Conservation (phyloP, 1,140 invertebrate genomes). For the Epicauta chinensis region DNA sequence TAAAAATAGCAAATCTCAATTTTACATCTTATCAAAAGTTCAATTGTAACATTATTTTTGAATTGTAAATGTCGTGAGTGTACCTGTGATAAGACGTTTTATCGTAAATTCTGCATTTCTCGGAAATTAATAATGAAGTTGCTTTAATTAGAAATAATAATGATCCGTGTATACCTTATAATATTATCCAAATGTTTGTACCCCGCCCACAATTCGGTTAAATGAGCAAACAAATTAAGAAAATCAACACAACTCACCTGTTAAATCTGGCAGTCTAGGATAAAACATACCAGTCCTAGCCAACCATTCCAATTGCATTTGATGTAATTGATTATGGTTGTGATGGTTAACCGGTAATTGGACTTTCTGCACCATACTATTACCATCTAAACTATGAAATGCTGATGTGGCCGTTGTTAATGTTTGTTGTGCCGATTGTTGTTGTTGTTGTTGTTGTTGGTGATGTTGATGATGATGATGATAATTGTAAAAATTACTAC, state of each 20-base stretch:
- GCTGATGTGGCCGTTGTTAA: constrained; percentile 37
- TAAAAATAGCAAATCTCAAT: too few relatives aligned
- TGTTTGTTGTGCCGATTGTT: constrained; percentile 26
- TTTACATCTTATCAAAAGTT: too few relatives aligned
- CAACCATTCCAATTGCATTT: constrained; percentile 78
- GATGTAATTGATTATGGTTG: constrained; percentile 57
- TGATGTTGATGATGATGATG: constrained; percentile 28
- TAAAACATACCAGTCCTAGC: constrained; percentile 81
- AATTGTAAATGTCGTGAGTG: too few relatives aligned
- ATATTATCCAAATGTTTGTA: not conserved
- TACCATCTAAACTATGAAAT: constrained; percentile 39
- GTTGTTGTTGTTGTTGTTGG: constrained; percentile 23
- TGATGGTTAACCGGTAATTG: constrained; percentile 32
- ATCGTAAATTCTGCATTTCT: too few relatives aligned
- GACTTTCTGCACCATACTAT: constrained; percentile 31
- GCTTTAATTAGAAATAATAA: too few relatives aligned
- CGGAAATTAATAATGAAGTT: too few relatives aligned
- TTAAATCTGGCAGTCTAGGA: constrained; percentile 65
- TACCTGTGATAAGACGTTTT: too few relatives aligned
- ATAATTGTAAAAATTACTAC: constrained; percentile 33
- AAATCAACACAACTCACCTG: constrained; percentile 41
- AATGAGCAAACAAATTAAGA: not conserved
- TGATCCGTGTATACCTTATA: too few relatives aligned
- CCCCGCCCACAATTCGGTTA: not conserved
- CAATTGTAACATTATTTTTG: too few relatives aligned